Evolutionary conservation across 2,888 invertebrate species (phyloP), one percentile per base, ranked within the genome.

Genomic region (Geophilus truncorum): DNA sequence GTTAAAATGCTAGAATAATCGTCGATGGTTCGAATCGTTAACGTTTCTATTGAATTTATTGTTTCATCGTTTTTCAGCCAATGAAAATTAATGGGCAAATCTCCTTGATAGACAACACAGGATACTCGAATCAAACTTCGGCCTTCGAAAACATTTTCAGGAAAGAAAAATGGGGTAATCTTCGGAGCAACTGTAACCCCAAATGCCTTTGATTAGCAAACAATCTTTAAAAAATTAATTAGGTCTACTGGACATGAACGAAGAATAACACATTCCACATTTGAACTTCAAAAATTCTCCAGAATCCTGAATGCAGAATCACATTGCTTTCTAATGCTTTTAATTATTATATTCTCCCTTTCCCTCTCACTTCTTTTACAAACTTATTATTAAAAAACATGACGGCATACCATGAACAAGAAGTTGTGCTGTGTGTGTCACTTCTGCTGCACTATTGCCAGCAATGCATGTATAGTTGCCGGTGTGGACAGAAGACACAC

Each of bases 81-180:
- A 75, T 80, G 82, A 62, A 86, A 84, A 18, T 83, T 83, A 70
- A 86, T 82, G 6, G 86, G 86, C 4, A 83, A 83, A 81, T 86
- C 86, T 6, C 86, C 86, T 78, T 85, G 84, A 45, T 84, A 83
- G 28, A 85, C 84, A 18, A 84, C 84, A 82, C 87, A 87, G 86
- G 89, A 87, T 77, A 89, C 87, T 83, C 89, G 87, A 34, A 88
- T 87, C 4, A 70, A 70, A 79, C 89, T 88, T 83, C 88, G 87
- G 76, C 89, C 90, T 82, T 89, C 89, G 84, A 88, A 89, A 57
- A 89, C 87, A 81, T 89, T 89, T 82, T 87, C 88, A 75, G 86
- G 89, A 84, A 89, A 89, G 83, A 86, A 86, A 84, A 90, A 90
- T 83, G 89, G 89, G 83, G 89, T 89, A 83, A 90, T 89, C 85